A percentile compares a stretch with the other conserved stretches of the same genome.
Conservation (phyloP, 2,888 invertebrate genomes). For the Pherbina coryleti region DNA sequence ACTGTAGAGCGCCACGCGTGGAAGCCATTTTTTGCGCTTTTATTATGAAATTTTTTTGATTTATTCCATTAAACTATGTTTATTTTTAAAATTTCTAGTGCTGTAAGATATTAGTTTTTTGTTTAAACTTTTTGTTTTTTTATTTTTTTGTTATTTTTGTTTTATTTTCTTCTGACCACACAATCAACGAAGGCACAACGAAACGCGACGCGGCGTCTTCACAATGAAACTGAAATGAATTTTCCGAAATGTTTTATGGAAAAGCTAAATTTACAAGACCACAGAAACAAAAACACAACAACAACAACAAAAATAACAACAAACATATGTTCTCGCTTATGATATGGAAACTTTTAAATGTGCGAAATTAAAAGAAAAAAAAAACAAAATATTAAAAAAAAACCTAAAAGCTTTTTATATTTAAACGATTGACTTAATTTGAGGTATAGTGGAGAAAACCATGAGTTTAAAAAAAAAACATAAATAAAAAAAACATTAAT, state of each 20-base stretch:
- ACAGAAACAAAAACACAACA: conserved; percentile 3
- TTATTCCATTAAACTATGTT: neutral
- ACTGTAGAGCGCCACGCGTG: conserved; percentile 60
- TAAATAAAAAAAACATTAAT: no score
- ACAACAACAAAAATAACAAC: conserved; percentile 3
- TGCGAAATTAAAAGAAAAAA: neutral
- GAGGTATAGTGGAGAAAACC: no score
- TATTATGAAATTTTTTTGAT: conserved; percentile 17
- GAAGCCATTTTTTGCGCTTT: conserved; percentile 55
- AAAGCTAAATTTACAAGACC: conserved; percentile 3
- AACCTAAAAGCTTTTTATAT: neutral
- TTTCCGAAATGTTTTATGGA: conserved; percentile 13
- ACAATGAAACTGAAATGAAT: conserved; percentile 18
- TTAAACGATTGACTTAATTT: no score
- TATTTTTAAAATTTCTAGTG: neutral
- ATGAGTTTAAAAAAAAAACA: no score
- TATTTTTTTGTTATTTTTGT: neutral
- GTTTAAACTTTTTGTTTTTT: neutral
- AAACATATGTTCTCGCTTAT: no score
- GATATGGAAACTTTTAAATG: neutral
- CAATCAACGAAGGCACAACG: neutral
- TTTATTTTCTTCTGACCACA: neutral
- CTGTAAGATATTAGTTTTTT: neutral
- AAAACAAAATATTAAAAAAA: neutral
- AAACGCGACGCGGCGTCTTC: neutral